Evolutionary conservation across 64 coral and sea anemone genomes (phyloP), one percentile per base, ranked within the genome.

Genomic region (Montipora sp.): DNA sequence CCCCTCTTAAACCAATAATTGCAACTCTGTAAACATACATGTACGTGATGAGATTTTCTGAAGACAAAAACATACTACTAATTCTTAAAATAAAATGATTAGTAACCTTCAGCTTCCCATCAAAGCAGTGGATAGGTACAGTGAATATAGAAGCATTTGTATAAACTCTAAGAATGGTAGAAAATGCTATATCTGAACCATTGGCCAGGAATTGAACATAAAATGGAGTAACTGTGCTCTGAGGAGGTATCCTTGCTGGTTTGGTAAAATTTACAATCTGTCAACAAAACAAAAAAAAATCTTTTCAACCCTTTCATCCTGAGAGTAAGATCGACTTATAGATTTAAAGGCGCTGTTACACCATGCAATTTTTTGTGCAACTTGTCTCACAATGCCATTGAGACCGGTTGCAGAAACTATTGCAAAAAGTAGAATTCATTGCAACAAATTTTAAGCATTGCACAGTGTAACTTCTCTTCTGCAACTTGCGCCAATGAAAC

Each of bases 71-170:
- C 53, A 63, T 15, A 16, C 14, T 0, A 63, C 13, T 4, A 63
- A 63, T 12, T 15, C 36, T 36, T 36, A 55, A 5, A 55, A 10
- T 55, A 55, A 5, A 55, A 55, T 55, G 51, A 55, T 55, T 13
- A 46, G 83, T 57, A 73, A 99, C 98, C 92, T 99, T 91, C 18
- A 99, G 77, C 89, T 94, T 99, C 11, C 98, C 98, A 94, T 99
- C 89, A 92, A 89, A 99, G 77, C 98, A 99, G 65, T 96, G 94
- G 20, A 99, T 93, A 76, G 98, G 98, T 71, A 99, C 83, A 61
- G 98, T 99, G 80, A 99, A 99, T 51, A 99, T 99, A 20, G 98
- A 99, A 50, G 98, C 98, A 94, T 99, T 99, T 77, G 98, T 99
- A 68, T 99, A 96, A 2, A 96, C 94, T 92, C 98, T 93, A n/a